These are phyloP conservation scores for Rhea pennata DNA, from an alignment of 2,113 vertebrate species.

Conservation along the genomic window DNA sequence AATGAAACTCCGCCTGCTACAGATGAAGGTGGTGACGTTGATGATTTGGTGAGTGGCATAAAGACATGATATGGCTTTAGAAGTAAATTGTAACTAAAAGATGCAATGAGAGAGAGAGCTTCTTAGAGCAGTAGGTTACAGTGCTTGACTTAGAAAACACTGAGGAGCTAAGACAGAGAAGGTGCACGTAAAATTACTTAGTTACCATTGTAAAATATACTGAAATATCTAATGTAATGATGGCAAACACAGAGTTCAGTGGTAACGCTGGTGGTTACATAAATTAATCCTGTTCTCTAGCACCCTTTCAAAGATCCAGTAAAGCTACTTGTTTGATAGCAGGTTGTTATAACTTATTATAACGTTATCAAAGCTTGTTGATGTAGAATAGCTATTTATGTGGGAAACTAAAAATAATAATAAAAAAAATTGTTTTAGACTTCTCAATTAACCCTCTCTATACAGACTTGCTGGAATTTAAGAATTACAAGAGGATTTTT, in stretches of 20 bases:
- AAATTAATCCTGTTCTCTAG: conserved; percentile 7
- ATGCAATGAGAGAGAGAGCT: neutral
- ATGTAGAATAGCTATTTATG: conserved; percentile 38
- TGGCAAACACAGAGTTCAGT: neutral
- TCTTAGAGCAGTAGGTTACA: neutral
- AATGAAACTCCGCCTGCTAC: conserved; percentile 50
- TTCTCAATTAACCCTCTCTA: conserved; percentile 25
- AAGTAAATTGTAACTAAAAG: neutral
- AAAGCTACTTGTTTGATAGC: neutral
- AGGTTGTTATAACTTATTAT: conserved; percentile 41
- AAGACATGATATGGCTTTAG: neutral
- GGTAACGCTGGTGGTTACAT: neutral
- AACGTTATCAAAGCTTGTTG: conserved; percentile 47
- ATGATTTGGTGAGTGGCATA: conserved; percentile 87
- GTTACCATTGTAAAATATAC: conserved; percentile 30
- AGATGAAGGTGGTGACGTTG: conserved; percentile 89
- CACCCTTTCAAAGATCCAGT: neutral
- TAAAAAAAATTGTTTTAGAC: conserved; percentile 34
- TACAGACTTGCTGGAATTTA: neutral
- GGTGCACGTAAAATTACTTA: neutral
- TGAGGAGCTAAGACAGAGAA: neutral
- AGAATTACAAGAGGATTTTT: neutral
- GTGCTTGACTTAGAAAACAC: neutral
- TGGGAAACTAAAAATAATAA: conserved; percentile 45
- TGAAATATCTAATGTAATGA: conserved; percentile 39